phyloP scores from a whole-genome alignment of 2,797 vertebrate genomes.

The Mormyrops attenuatus region DNA sequence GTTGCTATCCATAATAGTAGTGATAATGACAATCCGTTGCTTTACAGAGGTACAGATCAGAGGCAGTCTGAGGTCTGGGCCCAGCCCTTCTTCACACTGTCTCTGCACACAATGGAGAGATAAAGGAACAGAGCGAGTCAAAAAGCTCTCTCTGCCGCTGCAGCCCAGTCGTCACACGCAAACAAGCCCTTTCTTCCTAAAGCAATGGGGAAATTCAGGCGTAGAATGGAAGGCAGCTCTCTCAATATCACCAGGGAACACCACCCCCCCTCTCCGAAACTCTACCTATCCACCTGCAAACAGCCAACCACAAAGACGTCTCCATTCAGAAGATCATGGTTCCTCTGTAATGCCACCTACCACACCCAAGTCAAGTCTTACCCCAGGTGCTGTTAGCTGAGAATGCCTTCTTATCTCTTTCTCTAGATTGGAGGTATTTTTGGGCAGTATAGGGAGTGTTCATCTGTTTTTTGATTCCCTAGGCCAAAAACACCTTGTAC shows the following conservation, averaged over 20 bases:
- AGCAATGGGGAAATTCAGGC: background rate
- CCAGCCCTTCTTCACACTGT: background rate
- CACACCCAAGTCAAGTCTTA: constrained; percentile 10
- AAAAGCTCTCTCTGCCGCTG: background rate
- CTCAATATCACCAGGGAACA: background rate
- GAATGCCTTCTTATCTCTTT: background rate
- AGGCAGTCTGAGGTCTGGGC: no score
- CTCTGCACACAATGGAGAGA: background rate
- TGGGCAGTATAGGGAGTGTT: background rate
- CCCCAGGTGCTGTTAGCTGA: background rate
- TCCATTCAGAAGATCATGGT: background rate
- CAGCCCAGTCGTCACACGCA: background rate
- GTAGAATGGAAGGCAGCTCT: background rate
- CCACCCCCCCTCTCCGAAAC: background rate
- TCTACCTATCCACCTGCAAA: background rate
- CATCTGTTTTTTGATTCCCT: background rate
- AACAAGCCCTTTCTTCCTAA: background rate
- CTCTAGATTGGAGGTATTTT: background rate
- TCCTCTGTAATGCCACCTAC: background rate
- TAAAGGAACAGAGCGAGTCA: background rate
- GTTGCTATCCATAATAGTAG: background rate
- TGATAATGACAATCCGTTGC: background rate
- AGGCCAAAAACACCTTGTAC: background rate
- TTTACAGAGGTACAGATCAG: background rate
- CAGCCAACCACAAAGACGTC: background rate